Percentiles rank a stretch among this genome's conserved stretches.
phyloP scores from a whole-genome alignment of 1,140 invertebrate species.

The Drosophila biarmipes region DNA sequence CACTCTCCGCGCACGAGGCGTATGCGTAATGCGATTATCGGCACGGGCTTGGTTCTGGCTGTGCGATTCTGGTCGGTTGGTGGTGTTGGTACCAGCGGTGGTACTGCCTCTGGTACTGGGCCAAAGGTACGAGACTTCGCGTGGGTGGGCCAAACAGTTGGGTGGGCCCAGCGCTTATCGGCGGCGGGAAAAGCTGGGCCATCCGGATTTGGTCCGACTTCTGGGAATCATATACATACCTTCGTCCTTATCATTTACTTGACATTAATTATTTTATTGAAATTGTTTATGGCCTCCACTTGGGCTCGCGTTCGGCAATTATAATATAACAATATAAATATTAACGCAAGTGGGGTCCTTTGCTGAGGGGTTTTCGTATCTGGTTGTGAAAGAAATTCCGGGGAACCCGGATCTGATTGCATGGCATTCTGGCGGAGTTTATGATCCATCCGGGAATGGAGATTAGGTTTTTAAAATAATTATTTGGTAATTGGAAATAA shows the following conservation, averaged over 20 bases:
- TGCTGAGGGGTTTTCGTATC: slow-evolving; percentile 7
- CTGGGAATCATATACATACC: slow-evolving; percentile 1
- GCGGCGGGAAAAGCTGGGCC: background rate
- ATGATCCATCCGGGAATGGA: background rate
- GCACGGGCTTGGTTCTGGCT: slow-evolving; percentile 1
- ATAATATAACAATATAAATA: slow-evolving; percentile 40
- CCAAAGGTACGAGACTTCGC: slow-evolving; percentile 18
- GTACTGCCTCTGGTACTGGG: slow-evolving; percentile 1
- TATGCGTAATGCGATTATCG: slow-evolving; percentile 43
- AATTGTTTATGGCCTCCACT: slow-evolving; percentile 32
- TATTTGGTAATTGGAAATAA: background rate
- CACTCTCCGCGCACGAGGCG: slow-evolving; percentile 29
- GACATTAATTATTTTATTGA: slow-evolving; percentile 48
- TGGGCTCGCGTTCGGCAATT: slow-evolving; percentile 10
- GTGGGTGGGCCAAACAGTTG: slow-evolving; percentile 39
- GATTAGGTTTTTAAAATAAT: background rate
- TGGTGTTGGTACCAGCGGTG: background rate
- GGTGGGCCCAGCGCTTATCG: slow-evolving; percentile 17
- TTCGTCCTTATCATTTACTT: slow-evolving; percentile 33
- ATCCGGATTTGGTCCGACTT: background rate
- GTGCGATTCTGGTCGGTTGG: background rate
- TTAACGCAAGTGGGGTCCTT: slow-evolving; percentile 10
- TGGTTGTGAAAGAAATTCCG: slow-evolving; percentile 10
- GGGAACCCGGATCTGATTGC: slow-evolving; percentile 13
- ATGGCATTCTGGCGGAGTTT: background rate